These are phyloP conservation scores for Reticulitermes lucifugus DNA, from an alignment of 2,888 invertebrate species.

Conservation along the genomic window DNA sequence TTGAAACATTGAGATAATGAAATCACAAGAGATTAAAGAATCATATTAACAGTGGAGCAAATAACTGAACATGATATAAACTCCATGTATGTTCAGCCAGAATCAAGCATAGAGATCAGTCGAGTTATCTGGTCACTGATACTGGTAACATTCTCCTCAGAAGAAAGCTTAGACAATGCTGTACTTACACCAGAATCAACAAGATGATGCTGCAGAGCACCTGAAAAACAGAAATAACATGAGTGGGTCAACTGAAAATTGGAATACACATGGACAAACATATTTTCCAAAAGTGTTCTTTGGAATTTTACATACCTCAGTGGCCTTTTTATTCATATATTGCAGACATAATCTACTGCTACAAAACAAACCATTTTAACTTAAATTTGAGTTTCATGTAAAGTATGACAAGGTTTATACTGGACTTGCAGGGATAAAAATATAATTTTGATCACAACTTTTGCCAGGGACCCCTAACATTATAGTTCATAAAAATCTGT, in stretches of 20 bases:
- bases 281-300: too few species aligned
- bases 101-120: constrained; percentile 37
- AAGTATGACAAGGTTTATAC: too few species aligned
- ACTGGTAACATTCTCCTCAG: constrained; percentile 31
- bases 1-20: constrained; percentile 29
- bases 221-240: constrained; percentile 34
- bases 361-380: too few species aligned
- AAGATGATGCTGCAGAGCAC: constrained; percentile 41
- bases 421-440: too few species aligned
- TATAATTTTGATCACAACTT: too few species aligned
- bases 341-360: too few species aligned
- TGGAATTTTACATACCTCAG: too few species aligned
- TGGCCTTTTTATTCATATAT: too few species aligned
- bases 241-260: neutral
- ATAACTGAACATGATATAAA: neutral
- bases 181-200: constrained; percentile 33
- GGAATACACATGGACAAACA: too few species aligned
- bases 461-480: too few species aligned
- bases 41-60: constrained; percentile 22
- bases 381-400: too few species aligned
- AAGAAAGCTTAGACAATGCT: constrained; percentile 24
- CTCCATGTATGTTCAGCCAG: constrained; percentile 30
- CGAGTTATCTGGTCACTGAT: constrained; percentile 39
- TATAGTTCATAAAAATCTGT: too few species aligned
- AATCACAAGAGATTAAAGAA: constrained; percentile 26